Conservation (phyloP, 2,888 invertebrate genomes). For the Cosmia trapezina region DNA sequence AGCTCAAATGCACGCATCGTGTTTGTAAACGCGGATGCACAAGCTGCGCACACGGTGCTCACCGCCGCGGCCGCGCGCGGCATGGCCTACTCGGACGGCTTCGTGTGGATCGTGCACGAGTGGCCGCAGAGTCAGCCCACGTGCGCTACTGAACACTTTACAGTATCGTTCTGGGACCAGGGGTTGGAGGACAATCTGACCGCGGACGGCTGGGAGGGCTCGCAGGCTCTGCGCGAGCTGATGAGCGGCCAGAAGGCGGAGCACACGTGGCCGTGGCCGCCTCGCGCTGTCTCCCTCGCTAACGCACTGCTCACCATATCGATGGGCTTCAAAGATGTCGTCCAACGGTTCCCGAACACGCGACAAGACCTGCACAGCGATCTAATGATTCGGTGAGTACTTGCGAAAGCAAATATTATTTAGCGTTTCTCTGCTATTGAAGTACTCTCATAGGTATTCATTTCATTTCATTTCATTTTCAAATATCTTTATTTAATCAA, state of each 20-base stretch:
- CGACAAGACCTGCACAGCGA: slow-evolving; percentile 42
- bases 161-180: slow-evolving; percentile 66
- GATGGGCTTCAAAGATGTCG: slow-evolving; percentile 34
- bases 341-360: slow-evolving; percentile 30
- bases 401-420: background rate
- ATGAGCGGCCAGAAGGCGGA: background rate
- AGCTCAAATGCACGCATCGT: slow-evolving; percentile 92
- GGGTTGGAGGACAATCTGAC: slow-evolving; percentile 25
- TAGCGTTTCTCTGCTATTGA: too few species aligned
- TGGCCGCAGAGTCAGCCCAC: slow-evolving; percentile 60
- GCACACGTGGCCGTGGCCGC: slow-evolving; percentile 14
- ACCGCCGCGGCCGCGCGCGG: slow-evolving; percentile 86
- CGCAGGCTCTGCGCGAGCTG: background rate
- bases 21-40: slow-evolving; percentile 94
- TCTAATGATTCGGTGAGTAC: slow-evolving; percentile 37
- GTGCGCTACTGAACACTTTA: slow-evolving; percentile 54
- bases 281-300: slow-evolving; percentile 45
- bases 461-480: too few species aligned
- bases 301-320: slow-evolving; percentile 65
- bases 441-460: too few species aligned
- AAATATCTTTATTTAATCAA: too few species aligned
- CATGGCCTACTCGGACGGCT: slow-evolving; percentile 85
- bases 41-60: slow-evolving; percentile 92
- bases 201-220: background rate
- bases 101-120: slow-evolving; percentile 77